Percentiles rank a stretch among this genome's conserved stretches.
Evolutionary conservation across 2,113 vertebrate species (phyloP).

Genomic region (Maccullochella peelii): DNA sequence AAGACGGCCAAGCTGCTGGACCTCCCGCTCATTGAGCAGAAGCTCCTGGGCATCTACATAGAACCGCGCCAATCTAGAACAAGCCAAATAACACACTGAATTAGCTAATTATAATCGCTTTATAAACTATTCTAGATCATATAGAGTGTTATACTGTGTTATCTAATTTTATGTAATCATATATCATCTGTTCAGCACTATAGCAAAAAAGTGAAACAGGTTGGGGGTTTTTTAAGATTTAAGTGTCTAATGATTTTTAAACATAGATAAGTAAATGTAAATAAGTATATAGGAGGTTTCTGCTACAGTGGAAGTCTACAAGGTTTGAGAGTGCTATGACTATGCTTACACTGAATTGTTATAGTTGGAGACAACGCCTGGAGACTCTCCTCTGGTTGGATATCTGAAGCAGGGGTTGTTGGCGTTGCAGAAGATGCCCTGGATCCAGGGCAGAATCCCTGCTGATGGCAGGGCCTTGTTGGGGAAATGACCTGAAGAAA

Average conservation of each 20-base stretch:
- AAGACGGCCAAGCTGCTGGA: slow-evolving; percentile 83
- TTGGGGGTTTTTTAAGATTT: no score
- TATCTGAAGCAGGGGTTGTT: slow-evolving; percentile 95
- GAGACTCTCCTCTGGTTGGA: slow-evolving; percentile 90
- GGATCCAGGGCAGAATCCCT: slow-evolving; percentile 93
- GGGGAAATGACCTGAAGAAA: slow-evolving; percentile 94
- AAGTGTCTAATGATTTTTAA: not conserved
- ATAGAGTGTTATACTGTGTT: not conserved
- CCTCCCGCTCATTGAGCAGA: slow-evolving; percentile 84
- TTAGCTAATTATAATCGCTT: not conserved
- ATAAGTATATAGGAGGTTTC: not conserved
- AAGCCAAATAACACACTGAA: not conserved
- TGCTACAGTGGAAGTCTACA: not conserved
- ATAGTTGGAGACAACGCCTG: slow-evolving; percentile 95
- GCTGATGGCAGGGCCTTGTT: slow-evolving; percentile 98
- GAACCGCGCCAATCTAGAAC: slow-evolving; percentile 89
- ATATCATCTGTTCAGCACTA: not conserved
- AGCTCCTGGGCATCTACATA: slow-evolving; percentile 90
- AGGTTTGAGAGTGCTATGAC: not conserved
- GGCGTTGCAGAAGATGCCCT: slow-evolving; percentile 96
- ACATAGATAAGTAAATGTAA: not conserved
- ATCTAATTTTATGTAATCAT: not conserved
- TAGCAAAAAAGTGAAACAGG: not conserved
- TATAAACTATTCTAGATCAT: not conserved
- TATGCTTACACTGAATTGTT: slow-evolving; percentile 93